Evolutionary conservation across 2,113 vertebrate species (phyloP).

Genomic region (Spea multiplicata): DNA sequence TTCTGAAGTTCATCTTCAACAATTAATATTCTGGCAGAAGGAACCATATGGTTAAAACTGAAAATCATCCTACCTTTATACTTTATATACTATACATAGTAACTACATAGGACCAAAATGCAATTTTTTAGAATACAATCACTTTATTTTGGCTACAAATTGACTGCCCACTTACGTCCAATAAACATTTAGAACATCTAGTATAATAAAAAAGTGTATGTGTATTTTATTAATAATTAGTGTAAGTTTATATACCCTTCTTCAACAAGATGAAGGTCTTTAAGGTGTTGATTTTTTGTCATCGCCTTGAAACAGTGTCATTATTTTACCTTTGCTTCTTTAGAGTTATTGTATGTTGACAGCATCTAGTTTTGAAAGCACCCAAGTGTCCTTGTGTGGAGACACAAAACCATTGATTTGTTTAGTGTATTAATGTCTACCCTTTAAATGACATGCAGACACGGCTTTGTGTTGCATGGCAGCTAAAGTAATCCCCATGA

Average conservation of each 20-base stretch:
- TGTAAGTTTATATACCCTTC: background rate
- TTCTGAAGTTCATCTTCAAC: too few relatives aligned
- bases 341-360: slow-evolving; percentile 74
- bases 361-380: slow-evolving; percentile 64
- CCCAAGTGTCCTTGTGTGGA: slow-evolving; percentile 70
- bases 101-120: too few relatives aligned
- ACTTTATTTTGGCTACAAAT: too few relatives aligned
- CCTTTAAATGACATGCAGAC: slow-evolving; percentile 65
- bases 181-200: too few relatives aligned
- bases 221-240: too few relatives aligned
- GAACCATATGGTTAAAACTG: too few relatives aligned
- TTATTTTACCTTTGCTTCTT: slow-evolving; percentile 69
- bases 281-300: slow-evolving; percentile 68
- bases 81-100: too few relatives aligned
- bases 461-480: slow-evolving; percentile 69
- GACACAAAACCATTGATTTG: slow-evolving; percentile 71
- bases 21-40: too few relatives aligned
- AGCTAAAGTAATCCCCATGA: slow-evolving; percentile 64
- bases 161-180: too few relatives aligned
- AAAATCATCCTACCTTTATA: too few relatives aligned
- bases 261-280: background rate
- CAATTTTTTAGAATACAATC: too few relatives aligned
- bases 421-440: slow-evolving; percentile 69
- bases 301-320: slow-evolving; percentile 75
- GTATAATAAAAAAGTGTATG: too few relatives aligned